Conservation (phyloP, 2,888 invertebrate genomes). For the Crocallis elinguaria region DNA sequence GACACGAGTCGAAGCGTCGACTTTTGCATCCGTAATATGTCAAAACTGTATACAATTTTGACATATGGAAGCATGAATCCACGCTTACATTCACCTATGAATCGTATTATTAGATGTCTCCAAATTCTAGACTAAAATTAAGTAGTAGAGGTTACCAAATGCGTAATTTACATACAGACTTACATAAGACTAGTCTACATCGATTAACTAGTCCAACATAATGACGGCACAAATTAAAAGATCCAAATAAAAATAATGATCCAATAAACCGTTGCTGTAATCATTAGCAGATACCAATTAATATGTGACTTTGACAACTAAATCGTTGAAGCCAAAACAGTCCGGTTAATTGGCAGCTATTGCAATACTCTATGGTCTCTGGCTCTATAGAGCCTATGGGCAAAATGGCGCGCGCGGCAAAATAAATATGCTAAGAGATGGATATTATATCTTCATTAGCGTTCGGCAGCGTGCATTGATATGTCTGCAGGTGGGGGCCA, state of each 20-base stretch:
- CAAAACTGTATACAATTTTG: too few relatives aligned
- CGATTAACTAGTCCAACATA: slow-evolving; percentile 8
- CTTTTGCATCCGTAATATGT: too few relatives aligned
- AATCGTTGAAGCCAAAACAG: slow-evolving; percentile 73
- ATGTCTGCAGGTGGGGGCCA: slow-evolving; percentile 76
- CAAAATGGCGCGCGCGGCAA: slow-evolving; percentile 67
- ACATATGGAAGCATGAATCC: too few relatives aligned
- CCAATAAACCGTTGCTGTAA: slow-evolving; percentile 34
- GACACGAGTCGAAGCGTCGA: too few relatives aligned
- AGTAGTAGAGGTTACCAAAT: neutral
- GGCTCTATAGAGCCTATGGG: slow-evolving; percentile 60
- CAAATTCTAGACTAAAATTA: neutral
- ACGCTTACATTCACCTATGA: too few relatives aligned
- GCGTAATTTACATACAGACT: neutral
- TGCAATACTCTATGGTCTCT: slow-evolving; percentile 48
- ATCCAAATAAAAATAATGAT: slow-evolving; percentile 28
- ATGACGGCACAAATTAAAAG: slow-evolving; percentile 9
- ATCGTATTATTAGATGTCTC: too few relatives aligned
- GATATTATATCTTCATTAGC: slow-evolving; percentile 85
- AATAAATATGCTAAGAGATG: slow-evolving; percentile 77
- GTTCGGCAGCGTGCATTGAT: slow-evolving; percentile 77
- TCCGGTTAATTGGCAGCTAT: slow-evolving; percentile 78
- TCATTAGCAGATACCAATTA: slow-evolving; percentile 74
- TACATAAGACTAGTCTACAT: neutral
- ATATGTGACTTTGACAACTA: slow-evolving; percentile 79